Conservation (phyloP, 2,113 vertebrate species). For the Gambusia holbrooki region DNA sequence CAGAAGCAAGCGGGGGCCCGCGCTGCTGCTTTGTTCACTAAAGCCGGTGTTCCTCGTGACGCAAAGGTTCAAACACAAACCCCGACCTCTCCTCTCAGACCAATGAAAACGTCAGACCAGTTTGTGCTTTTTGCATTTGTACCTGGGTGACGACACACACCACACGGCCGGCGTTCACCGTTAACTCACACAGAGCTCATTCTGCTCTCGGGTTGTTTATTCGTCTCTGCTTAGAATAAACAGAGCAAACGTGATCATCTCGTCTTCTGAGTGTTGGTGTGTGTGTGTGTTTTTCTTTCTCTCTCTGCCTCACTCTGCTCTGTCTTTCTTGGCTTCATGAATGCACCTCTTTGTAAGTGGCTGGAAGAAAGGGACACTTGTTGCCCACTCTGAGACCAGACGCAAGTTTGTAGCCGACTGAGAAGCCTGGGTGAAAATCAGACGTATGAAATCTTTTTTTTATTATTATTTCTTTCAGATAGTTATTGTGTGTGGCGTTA, state of each 20-base stretch:
- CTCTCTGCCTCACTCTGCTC: constrained; percentile 37
- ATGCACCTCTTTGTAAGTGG: constrained; percentile 76
- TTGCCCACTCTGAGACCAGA: constrained; percentile 57
- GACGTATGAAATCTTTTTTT: constrained; percentile 10
- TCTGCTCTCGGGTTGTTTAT: constrained; percentile 63
- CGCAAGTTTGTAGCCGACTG: constrained; percentile 8
- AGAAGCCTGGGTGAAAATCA: constrained; percentile 42
- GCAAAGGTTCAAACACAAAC: constrained; percentile 17
- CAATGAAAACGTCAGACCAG: constrained; percentile 10
- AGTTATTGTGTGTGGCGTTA: too few species aligned
- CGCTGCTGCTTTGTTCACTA: constrained; percentile 27
- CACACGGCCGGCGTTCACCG: too few species aligned
- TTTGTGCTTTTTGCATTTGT: constrained; percentile 18
- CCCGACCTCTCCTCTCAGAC: neutral
- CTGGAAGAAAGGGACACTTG: constrained; percentile 77
- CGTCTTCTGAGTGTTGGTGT: neutral
- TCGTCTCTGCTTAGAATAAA: constrained; percentile 69
- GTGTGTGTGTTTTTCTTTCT: neutral
- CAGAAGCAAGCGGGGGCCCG: constrained; percentile 3
- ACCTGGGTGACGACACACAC: constrained; percentile 35
- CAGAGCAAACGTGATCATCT: constrained; percentile 53
- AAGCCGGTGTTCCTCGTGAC: constrained; percentile 41
- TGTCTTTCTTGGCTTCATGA: constrained; percentile 55
- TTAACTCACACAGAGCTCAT: constrained; percentile 37
- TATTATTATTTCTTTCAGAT: neutral